A percentile compares a stretch with the other conserved stretches of the same genome.
Conservation (phyloP, 2,113 vertebrate genomes). For the Podocnemis expansa region DNA sequence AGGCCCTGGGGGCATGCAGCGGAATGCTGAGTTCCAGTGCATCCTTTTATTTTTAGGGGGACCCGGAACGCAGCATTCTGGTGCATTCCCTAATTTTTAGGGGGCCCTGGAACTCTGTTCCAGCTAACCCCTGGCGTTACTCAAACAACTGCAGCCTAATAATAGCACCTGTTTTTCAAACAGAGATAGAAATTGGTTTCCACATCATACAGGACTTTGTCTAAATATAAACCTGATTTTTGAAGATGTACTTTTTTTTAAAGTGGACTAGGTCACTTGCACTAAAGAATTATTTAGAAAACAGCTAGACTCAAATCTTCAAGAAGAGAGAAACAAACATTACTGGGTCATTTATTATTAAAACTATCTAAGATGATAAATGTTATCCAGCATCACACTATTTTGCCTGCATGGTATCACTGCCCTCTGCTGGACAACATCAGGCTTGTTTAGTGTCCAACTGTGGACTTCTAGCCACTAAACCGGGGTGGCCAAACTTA, state of each 20-base stretch:
- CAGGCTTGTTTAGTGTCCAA: background rate
- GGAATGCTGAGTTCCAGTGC: too few species aligned
- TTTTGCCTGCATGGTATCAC: background rate
- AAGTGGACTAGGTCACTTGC: background rate
- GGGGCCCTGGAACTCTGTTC: too few species aligned
- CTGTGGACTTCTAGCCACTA: background rate
- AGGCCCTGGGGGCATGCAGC: too few species aligned
- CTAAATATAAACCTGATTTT: background rate
- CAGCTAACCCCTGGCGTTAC: too few species aligned
- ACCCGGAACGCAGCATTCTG: too few species aligned
- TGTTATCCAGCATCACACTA: too few species aligned
- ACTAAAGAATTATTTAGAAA: background rate
- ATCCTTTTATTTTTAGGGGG: too few species aligned
- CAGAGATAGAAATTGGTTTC: background rate
- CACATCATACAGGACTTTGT: background rate
- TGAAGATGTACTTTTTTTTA: background rate
- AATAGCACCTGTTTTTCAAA: background rate
- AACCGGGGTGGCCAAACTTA: too few species aligned
- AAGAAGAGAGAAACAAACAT: background rate
- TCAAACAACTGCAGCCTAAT: background rate
- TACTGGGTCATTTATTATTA: background rate
- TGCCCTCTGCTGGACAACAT: conserved; percentile 55
- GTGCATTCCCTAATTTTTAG: too few species aligned
- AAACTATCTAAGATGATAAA: background rate
- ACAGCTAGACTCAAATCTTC: background rate